A percentile compares a stretch with the other conserved stretches of the same genome.
Evolutionary conservation across 2,113 vertebrate species (phyloP).

Genomic region (Nicator chloris): DNA sequence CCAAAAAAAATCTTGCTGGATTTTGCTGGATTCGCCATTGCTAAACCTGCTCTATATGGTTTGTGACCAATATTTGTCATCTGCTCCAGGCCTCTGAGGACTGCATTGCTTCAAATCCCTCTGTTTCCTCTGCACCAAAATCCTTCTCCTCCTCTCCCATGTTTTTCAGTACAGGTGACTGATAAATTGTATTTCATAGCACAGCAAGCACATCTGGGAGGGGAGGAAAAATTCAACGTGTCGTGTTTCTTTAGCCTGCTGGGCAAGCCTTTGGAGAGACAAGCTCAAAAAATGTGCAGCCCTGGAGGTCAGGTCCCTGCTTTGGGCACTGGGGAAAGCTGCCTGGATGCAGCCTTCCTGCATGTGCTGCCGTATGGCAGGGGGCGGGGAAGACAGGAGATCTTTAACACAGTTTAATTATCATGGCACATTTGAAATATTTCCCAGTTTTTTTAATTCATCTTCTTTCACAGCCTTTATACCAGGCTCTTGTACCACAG

Average conservation of each 20-base stretch:
- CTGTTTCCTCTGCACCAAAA: not conserved
- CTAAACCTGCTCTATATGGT: not conserved
- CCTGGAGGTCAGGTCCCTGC: not conserved
- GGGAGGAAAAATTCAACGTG: not conserved
- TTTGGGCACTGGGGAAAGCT: not conserved
- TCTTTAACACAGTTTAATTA: not conserved
- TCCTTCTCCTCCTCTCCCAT: not conserved
- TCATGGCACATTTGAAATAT: not conserved
- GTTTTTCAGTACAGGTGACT: not conserved
- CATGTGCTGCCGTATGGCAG: not conserved
- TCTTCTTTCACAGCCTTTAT: not conserved
- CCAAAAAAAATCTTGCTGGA: not conserved
- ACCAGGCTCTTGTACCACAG: accelerated
- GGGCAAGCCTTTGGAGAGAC: not conserved
- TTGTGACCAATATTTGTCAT: not conserved
- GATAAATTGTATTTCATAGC: not conserved
- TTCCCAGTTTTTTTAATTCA: not conserved
- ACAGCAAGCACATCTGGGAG: not conserved
- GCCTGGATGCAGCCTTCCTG: not conserved
- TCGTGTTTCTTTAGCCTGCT: not conserved
- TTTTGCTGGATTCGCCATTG: not conserved
- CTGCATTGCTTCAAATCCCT: not conserved
- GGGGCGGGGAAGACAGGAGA: not conserved
- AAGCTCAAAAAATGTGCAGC: not conserved
- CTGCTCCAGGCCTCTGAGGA: not conserved